A percentile compares a stretch with the other conserved stretches of the same genome.
These are phyloP conservation scores for Ceratothoa steindachneri DNA, from an alignment of 2,888 invertebrate genomes.

Conservation along the genomic window DNA sequence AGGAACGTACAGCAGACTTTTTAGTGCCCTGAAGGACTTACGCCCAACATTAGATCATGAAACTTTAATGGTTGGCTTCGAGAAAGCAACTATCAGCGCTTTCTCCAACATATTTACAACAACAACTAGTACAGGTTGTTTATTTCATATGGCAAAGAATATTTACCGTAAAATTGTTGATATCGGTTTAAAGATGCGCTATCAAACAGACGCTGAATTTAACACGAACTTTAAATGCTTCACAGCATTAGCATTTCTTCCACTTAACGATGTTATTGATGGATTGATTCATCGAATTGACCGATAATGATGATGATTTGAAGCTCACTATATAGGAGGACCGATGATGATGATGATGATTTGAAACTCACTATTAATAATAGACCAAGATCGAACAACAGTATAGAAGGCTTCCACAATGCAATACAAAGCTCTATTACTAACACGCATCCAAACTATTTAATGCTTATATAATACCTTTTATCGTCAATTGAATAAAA, in stretches of 20 bases:
- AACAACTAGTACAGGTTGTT: constrained; percentile 16
- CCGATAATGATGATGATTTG: constrained; percentile 24
- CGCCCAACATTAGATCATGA: neutral
- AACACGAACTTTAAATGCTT: constrained; percentile 25
- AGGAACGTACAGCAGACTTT: neutral
- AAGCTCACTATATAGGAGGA: constrained; percentile 23
- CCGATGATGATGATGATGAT: too few species aligned
- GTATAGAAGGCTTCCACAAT: too few species aligned
- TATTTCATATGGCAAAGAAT: constrained; percentile 27
- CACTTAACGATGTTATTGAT: constrained; percentile 9
- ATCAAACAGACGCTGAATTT: constrained; percentile 19
- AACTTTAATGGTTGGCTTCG: constrained; percentile 14
- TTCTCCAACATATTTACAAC: constrained; percentile 14
- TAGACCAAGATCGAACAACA: too few species aligned
- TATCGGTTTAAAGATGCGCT: constrained; percentile 14
- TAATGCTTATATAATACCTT: too few species aligned
- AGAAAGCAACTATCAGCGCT: constrained; percentile 2
- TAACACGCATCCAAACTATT: too few species aligned
- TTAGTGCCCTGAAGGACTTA: neutral
- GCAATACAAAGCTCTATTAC: too few species aligned
- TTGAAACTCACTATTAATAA: too few species aligned
- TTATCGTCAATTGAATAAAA: too few species aligned
- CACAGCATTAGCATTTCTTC: constrained; percentile 16
- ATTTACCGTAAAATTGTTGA: constrained; percentile 12
- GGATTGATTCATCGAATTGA: constrained; percentile 19